Percentiles rank a stretch among this genome's conserved stretches.
phyloP scores from a whole-genome alignment of 2,888 invertebrate species.

The Pharmacophagus antenor region DNA sequence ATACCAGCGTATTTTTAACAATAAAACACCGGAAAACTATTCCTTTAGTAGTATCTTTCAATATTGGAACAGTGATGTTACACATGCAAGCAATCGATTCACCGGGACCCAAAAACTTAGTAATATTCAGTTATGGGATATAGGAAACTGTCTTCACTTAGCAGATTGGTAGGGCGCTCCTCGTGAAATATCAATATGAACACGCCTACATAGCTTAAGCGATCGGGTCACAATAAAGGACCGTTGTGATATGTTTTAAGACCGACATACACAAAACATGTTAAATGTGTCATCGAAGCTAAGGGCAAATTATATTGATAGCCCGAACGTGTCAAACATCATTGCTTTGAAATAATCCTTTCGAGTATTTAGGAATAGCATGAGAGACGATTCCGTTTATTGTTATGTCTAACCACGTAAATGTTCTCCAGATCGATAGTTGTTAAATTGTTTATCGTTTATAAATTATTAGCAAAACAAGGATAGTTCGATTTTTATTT shows the following conservation, averaged over 20 bases:
- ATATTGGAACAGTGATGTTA: neutral
- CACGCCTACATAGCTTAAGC: conserved; percentile 21
- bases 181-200: conserved; percentile 27
- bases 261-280: neutral
- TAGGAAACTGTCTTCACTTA: conserved; percentile 26
- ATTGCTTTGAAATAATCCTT: too few relatives aligned
- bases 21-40: neutral
- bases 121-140: conserved; percentile 22
- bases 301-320: neutral
- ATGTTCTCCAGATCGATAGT: too few relatives aligned
- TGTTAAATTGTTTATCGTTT: too few relatives aligned
- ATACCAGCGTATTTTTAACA: neutral
- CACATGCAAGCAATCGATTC: conserved; percentile 1
- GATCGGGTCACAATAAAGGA: conserved; percentile 13
- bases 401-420: too few relatives aligned
- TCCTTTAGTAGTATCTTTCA: neutral
- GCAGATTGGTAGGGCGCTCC: conserved; percentile 28
- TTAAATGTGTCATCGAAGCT: neutral
- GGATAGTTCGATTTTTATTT: too few relatives aligned
- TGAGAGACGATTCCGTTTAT: too few relatives aligned
- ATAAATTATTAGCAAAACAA: too few relatives aligned
- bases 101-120: conserved; percentile 16
- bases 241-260: neutral
- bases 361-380: too few relatives aligned
- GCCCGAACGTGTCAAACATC: too few relatives aligned